These are phyloP conservation scores for Epinotia ramella DNA, from an alignment of 2,888 invertebrate species.

Conservation along the genomic window DNA sequence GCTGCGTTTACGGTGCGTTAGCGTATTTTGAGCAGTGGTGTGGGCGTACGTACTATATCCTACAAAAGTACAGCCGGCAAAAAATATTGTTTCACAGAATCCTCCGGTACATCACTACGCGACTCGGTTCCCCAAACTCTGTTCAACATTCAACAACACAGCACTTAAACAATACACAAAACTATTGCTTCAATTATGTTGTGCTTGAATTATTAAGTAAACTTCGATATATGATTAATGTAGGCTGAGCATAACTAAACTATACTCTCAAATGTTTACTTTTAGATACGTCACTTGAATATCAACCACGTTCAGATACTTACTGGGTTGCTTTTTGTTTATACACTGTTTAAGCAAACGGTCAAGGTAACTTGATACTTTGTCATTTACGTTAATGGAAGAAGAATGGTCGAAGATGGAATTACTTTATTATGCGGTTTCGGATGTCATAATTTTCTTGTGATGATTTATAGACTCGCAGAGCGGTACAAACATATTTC, in stretches of 20 bases:
- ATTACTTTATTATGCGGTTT: constrained; percentile 37
- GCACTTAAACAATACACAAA: constrained; percentile 12
- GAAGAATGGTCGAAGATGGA: constrained; percentile 9
- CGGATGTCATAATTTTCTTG: constrained; percentile 22
- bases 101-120: not conserved
- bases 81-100: too few relatives aligned
- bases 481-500: not conserved
- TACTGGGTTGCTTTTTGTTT: not conserved
- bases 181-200: constrained; percentile 19
- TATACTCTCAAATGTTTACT: constrained; percentile 24
- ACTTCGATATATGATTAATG: constrained; percentile 31
- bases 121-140: not conserved
- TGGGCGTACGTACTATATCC: too few relatives aligned
- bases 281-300: not conserved
- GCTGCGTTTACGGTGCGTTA: too few relatives aligned
- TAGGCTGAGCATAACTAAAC: constrained; percentile 9
- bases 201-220: constrained; percentile 32
- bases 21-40: too few relatives aligned
- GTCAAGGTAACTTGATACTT: constrained; percentile 42
- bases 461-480: constrained; percentile 10
- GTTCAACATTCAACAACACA: constrained; percentile 10
- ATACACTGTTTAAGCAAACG: constrained; percentile 1
- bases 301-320: constrained; percentile 2
- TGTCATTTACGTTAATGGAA: constrained; percentile 40
- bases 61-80: too few relatives aligned